Evolutionary conservation across 2,113 vertebrate genomes (phyloP).

Genomic region (Sardina pilchardus): DNA sequence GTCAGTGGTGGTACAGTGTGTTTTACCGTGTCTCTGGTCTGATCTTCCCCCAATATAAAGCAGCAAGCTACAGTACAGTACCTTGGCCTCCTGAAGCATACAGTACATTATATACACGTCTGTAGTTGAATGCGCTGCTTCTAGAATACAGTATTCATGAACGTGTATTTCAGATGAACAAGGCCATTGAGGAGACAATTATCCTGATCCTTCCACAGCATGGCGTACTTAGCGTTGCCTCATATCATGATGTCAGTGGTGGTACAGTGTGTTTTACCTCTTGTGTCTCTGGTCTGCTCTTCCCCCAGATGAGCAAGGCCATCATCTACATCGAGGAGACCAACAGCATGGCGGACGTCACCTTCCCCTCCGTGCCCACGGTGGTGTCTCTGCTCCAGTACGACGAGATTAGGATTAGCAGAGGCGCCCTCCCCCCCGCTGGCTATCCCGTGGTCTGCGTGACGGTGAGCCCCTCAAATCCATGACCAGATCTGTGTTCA

Average conservation of each 20-base stretch:
- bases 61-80: no score
- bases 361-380: conserved; percentile 82
- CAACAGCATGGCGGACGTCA: conserved; percentile 83
- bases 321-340: conserved; percentile 84
- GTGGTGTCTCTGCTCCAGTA: conserved; percentile 80
- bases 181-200: no score
- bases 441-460: conserved; percentile 83
- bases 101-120: no score
- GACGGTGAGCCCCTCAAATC: conserved; percentile 65
- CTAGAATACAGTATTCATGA: no score
- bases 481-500: neutral
- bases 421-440: conserved; percentile 62
- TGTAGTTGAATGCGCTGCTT: no score
- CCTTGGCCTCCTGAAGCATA: no score
- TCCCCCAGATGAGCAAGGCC: conserved; percentile 74
- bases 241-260: neutral
- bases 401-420: conserved; percentile 68
- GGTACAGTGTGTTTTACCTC: neutral
- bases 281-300: conserved; percentile 34
- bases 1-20: neutral
- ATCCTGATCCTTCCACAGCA: neutral
- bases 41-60: conserved; percentile 55
- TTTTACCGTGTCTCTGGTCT: conserved; percentile 24
- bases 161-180: no score
- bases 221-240: no score